Percentiles rank a stretch among this genome's conserved stretches.
Conservation (phyloP, 1,140 invertebrate species). For the Fopius arisanus region DNA sequence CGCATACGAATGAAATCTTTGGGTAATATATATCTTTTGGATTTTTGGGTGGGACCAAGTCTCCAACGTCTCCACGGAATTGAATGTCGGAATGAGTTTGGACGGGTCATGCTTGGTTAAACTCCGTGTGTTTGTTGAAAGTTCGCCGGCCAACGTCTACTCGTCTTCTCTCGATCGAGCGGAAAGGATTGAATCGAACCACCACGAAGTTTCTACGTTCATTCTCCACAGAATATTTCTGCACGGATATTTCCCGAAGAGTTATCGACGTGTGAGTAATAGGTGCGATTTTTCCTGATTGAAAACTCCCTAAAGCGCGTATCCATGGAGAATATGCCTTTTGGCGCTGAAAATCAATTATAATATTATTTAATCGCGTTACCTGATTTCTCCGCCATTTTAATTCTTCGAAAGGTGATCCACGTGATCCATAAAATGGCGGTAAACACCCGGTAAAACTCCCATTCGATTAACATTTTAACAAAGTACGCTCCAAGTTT, state of each 20-base stretch:
- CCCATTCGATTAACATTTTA: too few species aligned
- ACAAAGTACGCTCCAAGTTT: too few species aligned
- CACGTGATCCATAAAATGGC: too few species aligned
- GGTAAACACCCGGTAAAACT: too few species aligned
- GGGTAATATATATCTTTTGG: neutral
- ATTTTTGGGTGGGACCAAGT: slow-evolving; percentile 3
- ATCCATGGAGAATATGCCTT: too few species aligned
- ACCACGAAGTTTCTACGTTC: slow-evolving; percentile 9
- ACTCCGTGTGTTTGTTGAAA: slow-evolving; percentile 45
- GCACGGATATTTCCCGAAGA: neutral
- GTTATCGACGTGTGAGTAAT: too few species aligned
- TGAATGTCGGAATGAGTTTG: slow-evolving; percentile 31
- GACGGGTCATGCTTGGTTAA: slow-evolving; percentile 50
- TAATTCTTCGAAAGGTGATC: too few species aligned
- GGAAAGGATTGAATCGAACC: slow-evolving; percentile 40
- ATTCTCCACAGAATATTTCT: neutral
- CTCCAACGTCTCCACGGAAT: neutral
- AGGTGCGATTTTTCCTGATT: too few species aligned
- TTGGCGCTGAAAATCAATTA: too few species aligned
- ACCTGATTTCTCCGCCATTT: too few species aligned
- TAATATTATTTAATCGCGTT: too few species aligned
- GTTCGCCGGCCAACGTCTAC: slow-evolving; percentile 41
- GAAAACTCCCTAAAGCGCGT: too few species aligned
- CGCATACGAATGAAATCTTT: slow-evolving; percentile 1
- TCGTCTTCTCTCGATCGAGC: slow-evolving; percentile 41